Base-by-base conservation (phyloP, 2,888 invertebrate species). In the Cryptus viduatorius region DNA sequence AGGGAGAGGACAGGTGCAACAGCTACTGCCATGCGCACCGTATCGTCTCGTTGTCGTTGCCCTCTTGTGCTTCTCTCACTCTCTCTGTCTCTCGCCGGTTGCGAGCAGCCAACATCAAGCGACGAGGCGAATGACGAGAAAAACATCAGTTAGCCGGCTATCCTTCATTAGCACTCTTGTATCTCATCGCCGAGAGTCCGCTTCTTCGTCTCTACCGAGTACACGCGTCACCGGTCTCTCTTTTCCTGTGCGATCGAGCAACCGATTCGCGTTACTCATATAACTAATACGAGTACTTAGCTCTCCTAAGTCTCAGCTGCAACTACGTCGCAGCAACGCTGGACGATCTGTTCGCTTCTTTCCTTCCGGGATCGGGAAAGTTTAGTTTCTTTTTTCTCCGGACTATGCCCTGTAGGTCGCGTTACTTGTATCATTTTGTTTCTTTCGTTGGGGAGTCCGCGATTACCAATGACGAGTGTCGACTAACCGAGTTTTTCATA, bases 161-260 rank as follows among this genome's bases (percentile, higher is more conserved):
- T 90, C 92, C 92, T 93, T 93, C 92, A 92, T 93, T 93, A 93
- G 92, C 92, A 92, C 92, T 92, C 92, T 90, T 80, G 89, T 89
- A 89, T 89, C 88, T 88, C 89, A 88, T 90, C 90, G 88, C 89
- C 80, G 83, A 82, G 78, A 68, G 77, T 79, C 82, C 50, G 81
- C 84, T 90, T 88, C 90, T 89, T 90, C 79, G 56, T 50, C 12
- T 19, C 64, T 69, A 31, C 48, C 76, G 31, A 65, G 61, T 71
- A 46, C 65, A 53, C 75, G 50, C 53, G 65, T 73, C 82, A 73
- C 78, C 73, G 77, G 67, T 59, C 65, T 72, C 65, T 24, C 42
- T 59, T 65, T 53, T 53, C 56, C 53, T 8, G 14, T 24, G 61
- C 31, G 53, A 56, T 53, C 65, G 48, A 44, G 29, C 64, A 64